Evolutionary conservation across 2,888 invertebrate species (phyloP), one percentile per base, ranked within the genome.

Genomic region (Sepioteuthis lessoniana): DNA sequence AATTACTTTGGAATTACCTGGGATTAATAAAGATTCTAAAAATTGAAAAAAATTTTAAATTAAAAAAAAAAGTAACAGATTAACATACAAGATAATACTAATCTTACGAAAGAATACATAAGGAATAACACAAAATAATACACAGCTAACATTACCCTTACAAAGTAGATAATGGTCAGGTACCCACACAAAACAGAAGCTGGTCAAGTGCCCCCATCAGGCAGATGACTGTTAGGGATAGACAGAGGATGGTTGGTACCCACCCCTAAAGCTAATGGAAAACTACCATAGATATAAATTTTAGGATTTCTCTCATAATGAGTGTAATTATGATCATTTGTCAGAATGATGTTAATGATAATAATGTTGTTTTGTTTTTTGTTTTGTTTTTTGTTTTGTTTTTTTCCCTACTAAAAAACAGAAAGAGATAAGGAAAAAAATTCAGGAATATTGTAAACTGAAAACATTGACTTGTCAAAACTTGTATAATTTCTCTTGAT

Each of bases 311-410:
- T 76, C n/a, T n/a, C 1, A 13, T 76, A 31, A 76, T 16, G 1
- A 76, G n/a, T 76, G 76, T 76, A 76, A 76, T 76, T 76, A n/a
- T 76, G n/a, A 16, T 76, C n/a, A n/a, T 76, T 76, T 76, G n/a
- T 21, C 16, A n/a, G 10, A 76, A 76, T 76, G n/a, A n/a, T n/a
- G 13, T 76, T n/a, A 10, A 60, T 60, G 7, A n/a, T 76, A 8
- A 76, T 76, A 76, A 76, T 76, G 13, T n/a, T 76, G 13, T 10
- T 76, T 8, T 1, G 8, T 76, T 76, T 76, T 60, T 0, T 8
- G 8, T n/a, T n/a, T n/a, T n/a, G n/a, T n/a, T n/a, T n/a, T n/a
- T n/a, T n/a, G n/a, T n/a, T n/a, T n/a, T n/a, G n/a, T n/a, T n/a
- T n/a, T n/a, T n/a, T n/a, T n/a, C n/a, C n/a, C 16, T n/a, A n/a